A percentile compares a stretch with the other conserved stretches of the same genome.
phyloP scores from a whole-genome alignment of 1,140 invertebrate species.

The Rhyzopertha dominica region DNA sequence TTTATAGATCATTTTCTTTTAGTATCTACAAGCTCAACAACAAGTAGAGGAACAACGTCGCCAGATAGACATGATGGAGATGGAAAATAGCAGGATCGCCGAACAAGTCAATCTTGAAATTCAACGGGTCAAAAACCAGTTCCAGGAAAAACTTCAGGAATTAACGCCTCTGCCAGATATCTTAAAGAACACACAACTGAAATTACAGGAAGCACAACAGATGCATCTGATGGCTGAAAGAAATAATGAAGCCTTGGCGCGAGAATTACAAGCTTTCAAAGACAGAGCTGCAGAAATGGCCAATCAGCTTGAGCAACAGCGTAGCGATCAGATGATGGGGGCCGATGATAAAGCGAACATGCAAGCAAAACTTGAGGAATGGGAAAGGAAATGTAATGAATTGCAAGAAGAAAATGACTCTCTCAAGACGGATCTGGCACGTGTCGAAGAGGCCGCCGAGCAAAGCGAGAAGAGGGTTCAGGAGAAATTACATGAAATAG shows the following conservation, averaged over 20 bases:
- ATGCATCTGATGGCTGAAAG: constrained; percentile 57
- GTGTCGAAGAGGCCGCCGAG: constrained; percentile 48
- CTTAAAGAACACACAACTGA: constrained; percentile 65
- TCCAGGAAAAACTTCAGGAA: constrained; percentile 72
- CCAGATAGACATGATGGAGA: constrained; percentile 67
- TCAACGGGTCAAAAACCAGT: constrained; percentile 64
- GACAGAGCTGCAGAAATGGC: constrained; percentile 51
- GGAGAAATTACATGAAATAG: constrained; percentile 53
- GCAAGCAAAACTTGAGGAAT: constrained; percentile 41
- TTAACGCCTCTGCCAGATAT: constrained; percentile 66
- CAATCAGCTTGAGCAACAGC: constrained; percentile 41
- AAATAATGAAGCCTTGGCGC: constrained; percentile 55
- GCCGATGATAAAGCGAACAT: constrained; percentile 44
- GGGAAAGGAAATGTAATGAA: constrained; percentile 46
- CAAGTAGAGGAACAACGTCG: constrained; percentile 66
- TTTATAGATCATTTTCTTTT: too few relatives aligned
- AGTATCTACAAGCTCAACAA: constrained; percentile 66
- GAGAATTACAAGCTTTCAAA: constrained; percentile 53
- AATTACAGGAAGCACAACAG: constrained; percentile 65
- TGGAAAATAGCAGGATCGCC: constrained; percentile 68
- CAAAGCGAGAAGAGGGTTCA: constrained; percentile 51
- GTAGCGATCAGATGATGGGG: constrained; percentile 32
- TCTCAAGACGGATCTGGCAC: constrained; percentile 45
- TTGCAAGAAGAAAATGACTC: constrained; percentile 50
- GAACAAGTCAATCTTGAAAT: constrained; percentile 73